These are phyloP conservation scores for Alaudala cheleensis DNA, from an alignment of 2,113 vertebrate genomes.

Conservation along the genomic window DNA sequence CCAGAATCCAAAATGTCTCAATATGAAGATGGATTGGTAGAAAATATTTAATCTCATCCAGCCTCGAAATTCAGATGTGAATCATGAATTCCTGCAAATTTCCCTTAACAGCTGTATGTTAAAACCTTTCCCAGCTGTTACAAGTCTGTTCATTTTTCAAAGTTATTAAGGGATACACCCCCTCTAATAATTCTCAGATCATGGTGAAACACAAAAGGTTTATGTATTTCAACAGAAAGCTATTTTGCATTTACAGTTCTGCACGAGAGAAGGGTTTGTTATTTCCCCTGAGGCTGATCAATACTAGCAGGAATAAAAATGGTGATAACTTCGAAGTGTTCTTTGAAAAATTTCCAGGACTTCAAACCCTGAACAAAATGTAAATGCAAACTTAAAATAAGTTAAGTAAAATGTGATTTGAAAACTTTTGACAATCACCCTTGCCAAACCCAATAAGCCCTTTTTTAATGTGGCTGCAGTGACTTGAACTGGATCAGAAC, in stretches of 20 bases:
- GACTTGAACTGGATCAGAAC: neutral
- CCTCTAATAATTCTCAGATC: conserved; percentile 39
- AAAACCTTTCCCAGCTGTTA: conserved; percentile 39
- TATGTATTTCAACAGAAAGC: conserved; percentile 54
- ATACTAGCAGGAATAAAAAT: conserved; percentile 38
- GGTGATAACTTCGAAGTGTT: conserved; percentile 2
- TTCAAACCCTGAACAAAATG: neutral
- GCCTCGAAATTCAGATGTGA: conserved; percentile 35
- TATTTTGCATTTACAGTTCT: conserved; percentile 59
- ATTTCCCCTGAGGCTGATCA: conserved; percentile 57
- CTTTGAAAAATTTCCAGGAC: conserved; percentile 40
- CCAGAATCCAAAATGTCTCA: conserved; percentile 7
- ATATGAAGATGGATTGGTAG: conserved; percentile 18
- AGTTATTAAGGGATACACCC: conserved; percentile 54
- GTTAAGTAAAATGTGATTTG: neutral
- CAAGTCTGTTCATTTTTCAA: conserved; percentile 50
- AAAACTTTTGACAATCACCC: neutral
- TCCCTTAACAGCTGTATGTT: conserved; percentile 24
- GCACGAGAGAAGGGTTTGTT: conserved; percentile 20
- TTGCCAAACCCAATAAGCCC: neutral
- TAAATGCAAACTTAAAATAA: conserved; percentile 3
- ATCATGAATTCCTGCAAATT: conserved; percentile 44
- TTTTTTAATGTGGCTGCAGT: conserved; percentile 12
- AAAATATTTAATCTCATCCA: conserved; percentile 43
- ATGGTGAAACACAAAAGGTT: conserved; percentile 32